Conservation (phyloP, 2,113 vertebrate species). For the Dasypus novemcinctus region DNA sequence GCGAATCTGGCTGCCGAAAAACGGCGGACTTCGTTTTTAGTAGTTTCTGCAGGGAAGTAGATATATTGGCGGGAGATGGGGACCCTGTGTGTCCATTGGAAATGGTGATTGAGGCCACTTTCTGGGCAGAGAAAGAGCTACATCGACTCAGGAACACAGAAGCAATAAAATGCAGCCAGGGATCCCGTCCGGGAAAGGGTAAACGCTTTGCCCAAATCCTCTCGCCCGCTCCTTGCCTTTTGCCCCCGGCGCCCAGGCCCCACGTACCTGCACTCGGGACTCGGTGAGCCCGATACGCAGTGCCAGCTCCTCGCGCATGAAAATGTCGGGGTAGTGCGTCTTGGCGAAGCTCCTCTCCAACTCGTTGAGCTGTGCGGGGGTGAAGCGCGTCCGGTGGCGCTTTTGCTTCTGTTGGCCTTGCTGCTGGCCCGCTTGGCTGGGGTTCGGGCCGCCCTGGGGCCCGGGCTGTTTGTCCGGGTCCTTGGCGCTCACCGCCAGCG, state of each 20-base stretch:
- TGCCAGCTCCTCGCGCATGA: slow-evolving; percentile 96
- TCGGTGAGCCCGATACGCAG: slow-evolving; percentile 95
- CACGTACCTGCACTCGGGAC: slow-evolving; percentile 94
- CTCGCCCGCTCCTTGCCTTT: not conserved
- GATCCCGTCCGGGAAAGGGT: not conserved
- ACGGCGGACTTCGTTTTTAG: not conserved
- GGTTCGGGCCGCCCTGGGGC: slow-evolving; percentile 84
- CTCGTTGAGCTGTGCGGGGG: slow-evolving; percentile 96
- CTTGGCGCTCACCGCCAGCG: slow-evolving; percentile 92
- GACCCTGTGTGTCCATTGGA: not conserved
- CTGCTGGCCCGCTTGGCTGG: slow-evolving; percentile 87
- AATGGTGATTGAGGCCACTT: not conserved
- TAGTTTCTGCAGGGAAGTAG: not conserved
- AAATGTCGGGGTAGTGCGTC: slow-evolving; percentile 97
- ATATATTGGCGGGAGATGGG: not conserved
- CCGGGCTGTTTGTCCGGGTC: slow-evolving; percentile 94
- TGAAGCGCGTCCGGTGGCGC: slow-evolving; percentile 96
- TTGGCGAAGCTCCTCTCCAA: slow-evolving; percentile 97
- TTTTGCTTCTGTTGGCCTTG: slow-evolving; percentile 95
- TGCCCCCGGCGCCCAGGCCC: not conserved
- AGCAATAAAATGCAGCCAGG: not conserved
- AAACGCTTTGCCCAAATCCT: not conserved
- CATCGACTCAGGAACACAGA: not conserved
- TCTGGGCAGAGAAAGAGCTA: not conserved
- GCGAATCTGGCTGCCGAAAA: not conserved